Conservation (phyloP, 1,140 invertebrate genomes). For the Medauroidea extradentata region DNA sequence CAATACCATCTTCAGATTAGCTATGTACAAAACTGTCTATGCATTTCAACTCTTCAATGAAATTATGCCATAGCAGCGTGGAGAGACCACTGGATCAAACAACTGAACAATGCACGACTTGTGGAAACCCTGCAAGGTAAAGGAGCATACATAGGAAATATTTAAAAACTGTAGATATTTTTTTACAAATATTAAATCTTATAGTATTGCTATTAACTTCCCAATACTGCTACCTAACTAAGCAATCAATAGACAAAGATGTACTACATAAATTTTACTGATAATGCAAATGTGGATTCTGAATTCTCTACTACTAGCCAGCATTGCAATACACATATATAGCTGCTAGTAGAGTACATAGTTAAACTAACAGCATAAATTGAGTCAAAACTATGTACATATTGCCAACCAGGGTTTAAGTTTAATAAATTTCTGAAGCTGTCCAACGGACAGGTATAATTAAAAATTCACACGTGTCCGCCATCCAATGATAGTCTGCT, state of each 20-base stretch:
- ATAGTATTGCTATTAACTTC: neutral
- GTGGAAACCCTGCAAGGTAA: slow-evolving; percentile 45
- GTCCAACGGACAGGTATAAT: too few relatives aligned
- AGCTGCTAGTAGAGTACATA: too few relatives aligned
- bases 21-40: too few relatives aligned
- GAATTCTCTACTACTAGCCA: neutral
- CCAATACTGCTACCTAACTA: neutral
- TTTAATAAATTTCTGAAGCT: neutral
- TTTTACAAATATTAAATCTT: neutral
- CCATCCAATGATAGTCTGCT: neutral
- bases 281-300: neutral
- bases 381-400: neutral
- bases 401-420: neutral
- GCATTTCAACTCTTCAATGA: slow-evolving; percentile 46
- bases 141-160: slow-evolving; percentile 6
- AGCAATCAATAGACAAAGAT: too few relatives aligned
- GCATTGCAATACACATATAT: too few relatives aligned
- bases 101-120: slow-evolving; percentile 63
- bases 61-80: slow-evolving; percentile 69
- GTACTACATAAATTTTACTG: neutral
- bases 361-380: neutral
- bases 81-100: slow-evolving; percentile 73
- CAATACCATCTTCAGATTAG: too few relatives aligned
- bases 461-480: neutral
- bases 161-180: neutral